Evolutionary conservation across 2,888 invertebrate species (phyloP), one percentile per base, ranked within the genome.

Genomic region (Temnothorax rugatulus): DNA sequence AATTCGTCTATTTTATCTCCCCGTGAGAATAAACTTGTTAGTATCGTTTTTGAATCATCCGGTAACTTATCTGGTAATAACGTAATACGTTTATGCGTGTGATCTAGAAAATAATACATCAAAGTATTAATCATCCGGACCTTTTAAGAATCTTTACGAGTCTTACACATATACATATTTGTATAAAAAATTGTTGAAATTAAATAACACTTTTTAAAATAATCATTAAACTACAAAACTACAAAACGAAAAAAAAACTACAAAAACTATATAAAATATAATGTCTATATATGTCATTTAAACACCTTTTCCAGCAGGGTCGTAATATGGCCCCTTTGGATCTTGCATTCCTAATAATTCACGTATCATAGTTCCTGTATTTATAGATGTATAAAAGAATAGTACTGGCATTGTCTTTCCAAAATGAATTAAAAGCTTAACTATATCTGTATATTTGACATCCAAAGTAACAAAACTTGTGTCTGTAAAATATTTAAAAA

Each of bases 361-460:
- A 77, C 98, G 95, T 79, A 98, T 96, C 90, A 96, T 96, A 41
- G 95, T 95, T 21, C 97, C 98, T 93, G 97, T 97, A 66, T 95
- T 96, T 77, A 96, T 96, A 89, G 96, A 96, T 21, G 97, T 96
- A 92, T 98, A 98, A 90, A 98, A 96, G 95, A 98, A 98, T 89
- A 99, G 95, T 1, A 98, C 97, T 8, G 98, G 97, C 94, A 97
- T 95, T 1, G 96, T 95, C 94, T 97, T 97, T 4, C 97, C 97
- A 95, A 98, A 97, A 95, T 98, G 97, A 68, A 97, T 97, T 90
- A 98, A 95, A 87, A 98, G 96, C 95, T 97, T 97, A 1, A 97
- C 96, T 74, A 98, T 96, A 93, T 97, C 97, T 85, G 96, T 95
- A 75, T 96, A 95, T 86, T 97, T 96, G 87, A 98, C 96, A 91